Base-by-base conservation (phyloP, 2,797 vertebrate species). In the Hipposideros larvatus region DNA sequence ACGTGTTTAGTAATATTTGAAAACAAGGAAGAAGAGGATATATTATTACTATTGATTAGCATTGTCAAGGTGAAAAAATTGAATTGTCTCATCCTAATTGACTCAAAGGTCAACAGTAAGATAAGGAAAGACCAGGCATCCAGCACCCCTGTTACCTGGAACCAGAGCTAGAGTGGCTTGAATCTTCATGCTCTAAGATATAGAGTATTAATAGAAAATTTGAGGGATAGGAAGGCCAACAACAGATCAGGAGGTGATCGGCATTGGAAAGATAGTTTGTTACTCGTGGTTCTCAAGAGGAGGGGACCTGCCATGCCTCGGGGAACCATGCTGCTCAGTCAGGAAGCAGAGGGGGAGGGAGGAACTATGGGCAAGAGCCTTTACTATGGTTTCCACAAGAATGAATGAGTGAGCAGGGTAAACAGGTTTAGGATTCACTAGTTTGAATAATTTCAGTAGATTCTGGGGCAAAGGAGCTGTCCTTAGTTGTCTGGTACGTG, bases 1-100 rank as follows among this genome's bases (percentile, higher is more conserved):
- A 51, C 11, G 37, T 73, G 57, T 8, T 87, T 93, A 84, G 28
- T 77, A 90, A 63, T 43, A 87, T 59, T 96, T 92, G 43, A 78
- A 87, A 95, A 71, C 48, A 83, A 94, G 34, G 41, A 86, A 82
- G 16, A 43, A 26, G 5, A 43, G 11, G 66, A 68, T 70, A 7
- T 63, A 43, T 85, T 71, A 80, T 41, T 75, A 53, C 3, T 82
- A n/a, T 48, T 43, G 10, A 77, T 71, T 34, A 71, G 24, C 31
- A 59, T 13, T 66, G 11, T 78, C 68, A 71, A 61, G 10, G 31
- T 57, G 16, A 55, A 68, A 59, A 88, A 92, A n/a, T 21, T n/a
- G 87, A 84, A 65, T 7, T 61, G 2, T 70, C 8, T 91, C 26
- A 82, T 82, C 46, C 31, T 63, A 57, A 63, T 26, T 79, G 87